phyloP scores from a whole-genome alignment of 2,888 invertebrate genomes.

The Scaptomyza caliginosa region DNA sequence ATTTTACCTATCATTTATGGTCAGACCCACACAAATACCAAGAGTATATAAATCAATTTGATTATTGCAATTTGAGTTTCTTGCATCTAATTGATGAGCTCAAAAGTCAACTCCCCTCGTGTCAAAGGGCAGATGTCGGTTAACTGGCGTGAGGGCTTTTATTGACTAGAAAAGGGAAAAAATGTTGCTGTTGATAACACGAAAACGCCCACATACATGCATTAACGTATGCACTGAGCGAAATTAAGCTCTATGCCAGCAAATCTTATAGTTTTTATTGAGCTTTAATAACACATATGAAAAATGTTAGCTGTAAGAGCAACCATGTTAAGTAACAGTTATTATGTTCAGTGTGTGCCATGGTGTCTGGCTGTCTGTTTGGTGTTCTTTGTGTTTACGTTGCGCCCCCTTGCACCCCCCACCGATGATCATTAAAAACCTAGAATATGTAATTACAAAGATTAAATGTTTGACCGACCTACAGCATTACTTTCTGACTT shows the following conservation, averaged over 20 bases:
- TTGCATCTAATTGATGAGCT: constrained; percentile 28
- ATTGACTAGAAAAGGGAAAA: not conserved
- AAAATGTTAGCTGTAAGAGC: no score
- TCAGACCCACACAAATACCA: not conserved
- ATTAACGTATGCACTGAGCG: not conserved
- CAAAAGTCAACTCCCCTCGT: constrained; percentile 31
- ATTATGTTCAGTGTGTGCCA: not conserved
- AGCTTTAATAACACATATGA: no score
- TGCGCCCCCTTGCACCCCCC: not conserved
- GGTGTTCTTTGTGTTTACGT: constrained; percentile 1
- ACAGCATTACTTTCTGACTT: not conserved
- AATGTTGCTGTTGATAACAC: constrained; percentile 5
- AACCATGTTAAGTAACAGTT: no score
- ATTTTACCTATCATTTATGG: constrained; percentile 4
- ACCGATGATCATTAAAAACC: not conserved
- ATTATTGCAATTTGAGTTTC: constrained; percentile 20
- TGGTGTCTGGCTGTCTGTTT: not conserved
- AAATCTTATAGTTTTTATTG: no score
- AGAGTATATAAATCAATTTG: constrained; percentile 23
- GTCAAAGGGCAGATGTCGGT: constrained; percentile 26
- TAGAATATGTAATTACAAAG: constrained; percentile 13
- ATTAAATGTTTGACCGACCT: constrained; percentile 1
- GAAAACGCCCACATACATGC: constrained; percentile 50
- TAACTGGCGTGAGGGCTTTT: not conserved
- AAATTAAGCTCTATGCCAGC: not conserved